A percentile compares a stretch with the other conserved stretches of the same genome.
Conservation (phyloP, 1,140 invertebrate genomes). For the Leptopilina clavipes region DNA sequence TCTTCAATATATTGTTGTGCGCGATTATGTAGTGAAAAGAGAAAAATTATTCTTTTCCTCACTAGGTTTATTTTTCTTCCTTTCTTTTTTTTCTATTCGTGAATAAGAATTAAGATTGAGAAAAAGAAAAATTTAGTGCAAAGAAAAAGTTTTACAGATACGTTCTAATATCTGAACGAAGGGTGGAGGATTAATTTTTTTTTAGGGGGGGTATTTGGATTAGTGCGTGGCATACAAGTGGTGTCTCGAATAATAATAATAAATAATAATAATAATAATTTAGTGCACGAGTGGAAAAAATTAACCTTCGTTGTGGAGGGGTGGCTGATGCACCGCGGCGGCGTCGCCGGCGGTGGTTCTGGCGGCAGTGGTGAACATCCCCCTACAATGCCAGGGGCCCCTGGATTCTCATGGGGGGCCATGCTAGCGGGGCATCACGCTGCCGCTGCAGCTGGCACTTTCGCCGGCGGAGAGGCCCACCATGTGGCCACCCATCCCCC, state of each 20-base stretch:
- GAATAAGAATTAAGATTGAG: too few species aligned
- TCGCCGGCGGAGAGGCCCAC: slow-evolving; percentile 72
- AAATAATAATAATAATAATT: slow-evolving; percentile 11
- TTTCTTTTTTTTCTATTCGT: too few species aligned
- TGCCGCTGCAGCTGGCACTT: slow-evolving; percentile 77
- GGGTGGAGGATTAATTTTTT: background rate
- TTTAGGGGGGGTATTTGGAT: background rate
- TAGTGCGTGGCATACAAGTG: slow-evolving; percentile 4
- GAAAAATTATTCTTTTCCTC: background rate
- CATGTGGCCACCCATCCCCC: slow-evolving; percentile 76
- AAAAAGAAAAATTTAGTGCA: too few species aligned
- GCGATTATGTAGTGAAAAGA: slow-evolving; percentile 36
- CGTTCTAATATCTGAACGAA: background rate
- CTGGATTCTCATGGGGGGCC: slow-evolving; percentile 72
- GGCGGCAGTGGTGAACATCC: slow-evolving; percentile 70
- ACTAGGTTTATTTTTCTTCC: too few species aligned
- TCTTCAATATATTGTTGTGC: too few species aligned
- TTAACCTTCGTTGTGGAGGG: slow-evolving; percentile 67
- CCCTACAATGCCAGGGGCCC: slow-evolving; percentile 70
- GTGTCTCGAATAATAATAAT: background rate
- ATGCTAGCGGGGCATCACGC: slow-evolving; percentile 73
- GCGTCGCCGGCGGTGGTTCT: slow-evolving; percentile 67
- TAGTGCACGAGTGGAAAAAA: slow-evolving; percentile 37
- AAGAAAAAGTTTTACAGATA: too few species aligned
- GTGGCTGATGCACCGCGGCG: slow-evolving; percentile 76